Evolutionary conservation across 2,797 vertebrate genomes (phyloP), one percentile per base, ranked within the genome.

Genomic region (Rhadinocentrus ornatus): DNA sequence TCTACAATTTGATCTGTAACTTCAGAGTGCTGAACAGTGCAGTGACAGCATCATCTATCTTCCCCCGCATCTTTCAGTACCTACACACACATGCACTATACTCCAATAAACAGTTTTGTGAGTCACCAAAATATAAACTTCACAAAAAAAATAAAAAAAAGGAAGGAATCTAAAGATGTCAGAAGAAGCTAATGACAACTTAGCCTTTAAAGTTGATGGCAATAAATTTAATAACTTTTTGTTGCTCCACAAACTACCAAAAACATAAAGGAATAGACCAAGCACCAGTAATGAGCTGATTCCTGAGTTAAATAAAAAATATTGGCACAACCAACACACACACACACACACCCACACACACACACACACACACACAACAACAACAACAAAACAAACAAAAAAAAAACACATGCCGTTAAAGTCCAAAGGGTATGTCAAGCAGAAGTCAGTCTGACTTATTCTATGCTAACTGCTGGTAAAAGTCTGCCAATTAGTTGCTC

Each of bases 21-120:
- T 78, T 83, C 56, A 62, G 66, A 69, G 56, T 62, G 56, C 82
- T 70, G 67, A 85, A 72, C 65, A 55, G 62, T 12, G 54, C 50
- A 12, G 31, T 85, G 87, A 86, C 87, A 89, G 83, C 78, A 76
- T 83, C 82, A 85, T 90, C 85, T 79, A 71, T 89, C 86, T 84
- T 87, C 59, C 57, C 54, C 61, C 13, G 22, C 60, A 74, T 79
- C 67, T 71, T 77, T 62, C 72, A 70, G 73, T 54, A 63, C 67
- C 31, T 3, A 62, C 78, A 41, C 71, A 74, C 69, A 66, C 26
- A 32, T 29, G 52, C 54, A 41, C 62, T 44, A 29, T 64, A 73
- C 61, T 71, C 62, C 27, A 57, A 60, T 69, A 71, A 75, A 78
- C 61, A 78, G 46, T 67, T 74, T 62, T 67, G 72, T 69, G 75